phyloP scores from a whole-genome alignment of 2,888 invertebrate species.

The Zaprionus lineosus region DNA sequence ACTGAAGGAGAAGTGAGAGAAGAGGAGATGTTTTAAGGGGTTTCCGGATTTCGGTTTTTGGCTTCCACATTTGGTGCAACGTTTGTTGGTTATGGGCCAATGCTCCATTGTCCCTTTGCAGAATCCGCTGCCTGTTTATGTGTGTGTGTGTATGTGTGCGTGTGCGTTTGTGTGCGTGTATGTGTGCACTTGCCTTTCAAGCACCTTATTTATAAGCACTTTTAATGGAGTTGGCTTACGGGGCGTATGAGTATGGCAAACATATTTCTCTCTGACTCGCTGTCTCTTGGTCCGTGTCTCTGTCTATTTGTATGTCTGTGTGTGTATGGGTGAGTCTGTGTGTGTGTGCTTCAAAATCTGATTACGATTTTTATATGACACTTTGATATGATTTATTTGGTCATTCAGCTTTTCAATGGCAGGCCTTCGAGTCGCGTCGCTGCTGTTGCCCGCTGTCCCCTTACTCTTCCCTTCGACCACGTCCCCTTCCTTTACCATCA shows the following conservation, averaged over 20 bases:
- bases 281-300: conserved; percentile 15
- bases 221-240: conserved; percentile 77
- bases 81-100: conserved; percentile 73
- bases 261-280: conserved; percentile 50
- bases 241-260: conserved; percentile 56
- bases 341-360: conserved; percentile 81
- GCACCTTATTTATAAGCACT: conserved; percentile 79
- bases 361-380: conserved; percentile 83
- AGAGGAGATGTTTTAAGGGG: conserved; percentile 1
- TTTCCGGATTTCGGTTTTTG: conserved; percentile 47
- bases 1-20: background rate
- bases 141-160: conserved; percentile 13
- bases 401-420: conserved; percentile 79
- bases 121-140: conserved; percentile 12
- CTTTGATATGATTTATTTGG: conserved; percentile 82
- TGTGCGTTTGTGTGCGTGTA: conserved; percentile 14
- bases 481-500: background rate
- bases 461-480: background rate
- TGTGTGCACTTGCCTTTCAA: conserved; percentile 75
- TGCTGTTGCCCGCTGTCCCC: background rate
- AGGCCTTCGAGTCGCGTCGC: conserved; percentile 60
- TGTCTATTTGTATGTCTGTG: conserved; percentile 3
- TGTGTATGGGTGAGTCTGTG: conserved; percentile 11
- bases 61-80: conserved; percentile 62
- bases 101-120: conserved; percentile 54